Base-by-base conservation (phyloP, 1,140 invertebrate genomes). In the Parasteatoda tepidariorum region DNA sequence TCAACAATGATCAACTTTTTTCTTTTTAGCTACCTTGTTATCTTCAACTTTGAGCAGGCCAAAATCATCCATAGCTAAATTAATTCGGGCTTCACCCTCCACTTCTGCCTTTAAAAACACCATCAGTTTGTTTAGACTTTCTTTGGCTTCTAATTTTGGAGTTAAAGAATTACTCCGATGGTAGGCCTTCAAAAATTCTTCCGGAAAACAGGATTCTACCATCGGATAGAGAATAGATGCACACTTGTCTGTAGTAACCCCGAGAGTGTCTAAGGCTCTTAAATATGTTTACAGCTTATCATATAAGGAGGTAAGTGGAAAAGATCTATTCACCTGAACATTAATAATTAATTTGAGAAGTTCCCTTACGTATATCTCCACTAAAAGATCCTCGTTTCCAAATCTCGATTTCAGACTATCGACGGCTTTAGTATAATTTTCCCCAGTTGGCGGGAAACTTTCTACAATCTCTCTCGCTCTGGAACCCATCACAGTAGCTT, bases 201-300 rank as follows among this genome's bases (percentile, higher is more conserved):
- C 73, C 11, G 18, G 5, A 9, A 78, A 54, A 78, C 34, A 78
- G 3, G 28, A 31, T 79, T 88, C 73, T 2, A 88, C 86, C 15
- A 88, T 70, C 5, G 86, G 87, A 26, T 85, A 87, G 3, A 88
- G 41, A 55, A 87, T 86, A 0, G 86, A 85, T 0, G 86, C 86
- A 78, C 85, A 87, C 61, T 87, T 88, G 28, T 87, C 85, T 26
- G 86, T 86, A 26, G 82, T 87, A 33, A 33, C 9, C 5, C 86
- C 86, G 0, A 88, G 55, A 0, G 87, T 41, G 5, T 88, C 86
- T 2, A 89, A 70, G 0, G 86, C 83, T 48, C 85, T 59, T 18
- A 89, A 73, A 9, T 88, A 86, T 22, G 86, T 55, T 48, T 87
- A 83, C 11, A 88, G 62, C 28, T 86, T 85, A 61, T 88, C 87